Conservation (phyloP, 2,113 vertebrate species). For the Camelus bactrianus region DNA sequence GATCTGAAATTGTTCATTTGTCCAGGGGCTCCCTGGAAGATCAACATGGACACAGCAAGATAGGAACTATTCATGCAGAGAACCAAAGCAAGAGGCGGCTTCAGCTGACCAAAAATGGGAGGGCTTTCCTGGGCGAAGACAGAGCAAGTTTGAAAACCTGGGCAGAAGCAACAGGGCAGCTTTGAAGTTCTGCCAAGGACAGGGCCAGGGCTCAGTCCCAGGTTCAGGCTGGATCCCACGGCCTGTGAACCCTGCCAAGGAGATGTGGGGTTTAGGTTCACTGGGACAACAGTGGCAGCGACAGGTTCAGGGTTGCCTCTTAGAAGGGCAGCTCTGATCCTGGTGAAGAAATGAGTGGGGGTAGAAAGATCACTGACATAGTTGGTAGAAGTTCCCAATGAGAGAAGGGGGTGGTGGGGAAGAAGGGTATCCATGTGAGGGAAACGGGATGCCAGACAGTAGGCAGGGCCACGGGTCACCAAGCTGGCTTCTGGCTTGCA, state of each 20-base stretch:
- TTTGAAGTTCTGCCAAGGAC: background rate
- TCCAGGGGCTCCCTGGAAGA: background rate
- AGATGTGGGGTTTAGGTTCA: background rate
- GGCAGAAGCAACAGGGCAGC: background rate
- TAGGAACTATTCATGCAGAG: background rate
- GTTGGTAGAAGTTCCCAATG: background rate
- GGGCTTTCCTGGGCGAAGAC: background rate
- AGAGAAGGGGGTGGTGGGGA: background rate
- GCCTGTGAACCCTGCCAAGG: background rate
- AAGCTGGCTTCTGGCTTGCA: background rate
- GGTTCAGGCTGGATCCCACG: background rate
- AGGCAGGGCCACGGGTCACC: background rate
- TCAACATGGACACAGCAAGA: background rate
- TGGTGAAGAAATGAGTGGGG: background rate
- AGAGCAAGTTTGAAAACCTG: background rate
- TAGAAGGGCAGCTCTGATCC: background rate
- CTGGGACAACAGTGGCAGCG: fast-evolving
- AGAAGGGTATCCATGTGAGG: background rate
- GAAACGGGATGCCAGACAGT: background rate
- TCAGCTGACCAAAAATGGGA: fast-evolving
- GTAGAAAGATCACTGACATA: too few species aligned
- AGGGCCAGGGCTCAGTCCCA: background rate
- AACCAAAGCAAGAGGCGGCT: background rate
- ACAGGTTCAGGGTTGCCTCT: background rate
- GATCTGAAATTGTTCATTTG: background rate